These are phyloP conservation scores for Blennius ocellaris DNA, from an alignment of 2,113 vertebrate species.

Conservation along the genomic window DNA sequence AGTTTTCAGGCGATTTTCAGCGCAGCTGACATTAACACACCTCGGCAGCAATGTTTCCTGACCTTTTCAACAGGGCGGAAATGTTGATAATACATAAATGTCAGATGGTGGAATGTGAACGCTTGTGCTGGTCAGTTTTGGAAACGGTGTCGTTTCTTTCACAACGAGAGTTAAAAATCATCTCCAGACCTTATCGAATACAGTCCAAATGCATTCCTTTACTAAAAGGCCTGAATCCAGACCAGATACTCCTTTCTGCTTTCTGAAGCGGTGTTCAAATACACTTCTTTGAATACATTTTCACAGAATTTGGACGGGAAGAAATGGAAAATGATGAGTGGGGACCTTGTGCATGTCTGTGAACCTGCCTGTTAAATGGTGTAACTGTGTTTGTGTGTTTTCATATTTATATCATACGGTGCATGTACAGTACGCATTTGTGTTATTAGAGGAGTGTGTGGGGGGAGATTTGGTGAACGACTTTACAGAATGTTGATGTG, in stretches of 20 bases:
- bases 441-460: neutral
- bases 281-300: neutral
- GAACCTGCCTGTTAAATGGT: constrained; percentile 1
- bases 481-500: neutral
- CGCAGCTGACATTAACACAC: constrained; percentile 5
- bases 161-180: neutral
- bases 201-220: neutral
- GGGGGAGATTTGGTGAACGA: neutral
- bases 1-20: neutral
- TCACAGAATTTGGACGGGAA: neutral
- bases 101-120: constrained; percentile 13
- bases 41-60: constrained; percentile 22
- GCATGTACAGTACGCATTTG: constrained; percentile 35
- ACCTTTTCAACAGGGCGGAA: constrained; percentile 21
- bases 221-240: neutral
- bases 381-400: constrained; percentile 8
- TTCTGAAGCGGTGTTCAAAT: no score
- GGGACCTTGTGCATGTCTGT: constrained; percentile 39
- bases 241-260: neutral
- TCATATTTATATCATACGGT: constrained; percentile 8
- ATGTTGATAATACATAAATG: constrained; percentile 26
- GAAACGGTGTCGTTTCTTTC: neutral
- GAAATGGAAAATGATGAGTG: neutral
- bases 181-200: neutral
- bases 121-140: neutral